Conservation (phyloP, 2,113 vertebrate species). For the Tetraodon nigroviridis region DNA sequence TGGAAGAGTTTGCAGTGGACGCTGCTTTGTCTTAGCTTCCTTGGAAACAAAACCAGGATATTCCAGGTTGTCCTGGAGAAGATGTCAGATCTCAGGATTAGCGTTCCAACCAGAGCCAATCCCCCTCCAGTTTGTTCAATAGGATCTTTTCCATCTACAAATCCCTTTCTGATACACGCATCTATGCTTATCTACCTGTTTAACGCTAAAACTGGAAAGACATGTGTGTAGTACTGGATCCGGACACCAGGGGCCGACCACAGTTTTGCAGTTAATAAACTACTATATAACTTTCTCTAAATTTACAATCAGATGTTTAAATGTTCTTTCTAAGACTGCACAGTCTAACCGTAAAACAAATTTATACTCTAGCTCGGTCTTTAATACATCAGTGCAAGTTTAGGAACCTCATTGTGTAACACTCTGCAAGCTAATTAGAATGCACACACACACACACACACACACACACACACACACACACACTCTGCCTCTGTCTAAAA, state of each 20-base stretch:
- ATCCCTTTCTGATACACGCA: no score
- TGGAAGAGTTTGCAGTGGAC: background rate
- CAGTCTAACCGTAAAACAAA: no score
- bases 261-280: background rate
- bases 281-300: background rate
- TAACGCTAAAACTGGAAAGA: background rate
- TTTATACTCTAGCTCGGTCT: background rate
- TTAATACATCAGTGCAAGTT: background rate
- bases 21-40: background rate
- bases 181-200: no score
- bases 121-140: no score
- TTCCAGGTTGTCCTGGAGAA: background rate
- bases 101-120: background rate
- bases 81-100: background rate
- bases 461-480: constrained; percentile 6
- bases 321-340: no score
- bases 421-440: no score
- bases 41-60: background rate
- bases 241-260: background rate
- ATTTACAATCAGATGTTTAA: no score
- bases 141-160: no score
- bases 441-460: background rate
- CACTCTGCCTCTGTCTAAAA: constrained; percentile 20
- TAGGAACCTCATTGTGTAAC: background rate
- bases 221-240: background rate